Base-by-base conservation (phyloP, 2,888 invertebrate genomes). In the Mycalesis mineus region DNA sequence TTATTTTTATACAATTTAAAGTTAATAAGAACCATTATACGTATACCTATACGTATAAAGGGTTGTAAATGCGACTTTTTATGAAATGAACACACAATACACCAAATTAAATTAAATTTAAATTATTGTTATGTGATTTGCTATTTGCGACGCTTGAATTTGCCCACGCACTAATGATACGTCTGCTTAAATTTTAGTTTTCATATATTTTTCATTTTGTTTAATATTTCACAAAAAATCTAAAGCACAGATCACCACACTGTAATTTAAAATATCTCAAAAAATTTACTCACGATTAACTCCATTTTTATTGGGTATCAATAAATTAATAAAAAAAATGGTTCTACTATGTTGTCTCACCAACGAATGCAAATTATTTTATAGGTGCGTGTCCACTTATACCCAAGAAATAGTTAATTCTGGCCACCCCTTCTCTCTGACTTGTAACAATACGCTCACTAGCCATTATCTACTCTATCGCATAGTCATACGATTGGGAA, bases 321-420 rank as follows among this genome's bases (percentile, higher is more conserved):
- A 13, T 31, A 33, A 47, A 57, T 58, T 33, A 54, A 45, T 54
- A 51, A 51, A 48, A 59, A 60, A 63, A 67, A 63, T 49, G 57
- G 57, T 55, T 59, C 2, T 47, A 61, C 55, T 57, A 52, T 55
- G 61, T 57, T 59, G 58, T 57, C 57, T 50, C 47, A 67, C 68
- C 68, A 59, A 53, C 68, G 71, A 76, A 74, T 80, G 81, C 75
- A 80, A 77, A 77, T 74, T 64, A 66, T 66, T 68, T 60, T 48
- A 62, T 65, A 66, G 64, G 73, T 59, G 68, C 68, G 57, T 56
- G 64, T 64, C 55, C 70, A 78, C 83, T 84, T 86, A 86, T 86
- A 84, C 78, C 80, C 82, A 69, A 79, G 79, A 78, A 79, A 77
- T 82, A 68, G 78, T 80, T 78, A 77, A 76, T 73, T 72, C 75